Evolutionary conservation across 2,113 vertebrate genomes (phyloP), one percentile per base, ranked within the genome.

Genomic region (Cacatua alba): DNA sequence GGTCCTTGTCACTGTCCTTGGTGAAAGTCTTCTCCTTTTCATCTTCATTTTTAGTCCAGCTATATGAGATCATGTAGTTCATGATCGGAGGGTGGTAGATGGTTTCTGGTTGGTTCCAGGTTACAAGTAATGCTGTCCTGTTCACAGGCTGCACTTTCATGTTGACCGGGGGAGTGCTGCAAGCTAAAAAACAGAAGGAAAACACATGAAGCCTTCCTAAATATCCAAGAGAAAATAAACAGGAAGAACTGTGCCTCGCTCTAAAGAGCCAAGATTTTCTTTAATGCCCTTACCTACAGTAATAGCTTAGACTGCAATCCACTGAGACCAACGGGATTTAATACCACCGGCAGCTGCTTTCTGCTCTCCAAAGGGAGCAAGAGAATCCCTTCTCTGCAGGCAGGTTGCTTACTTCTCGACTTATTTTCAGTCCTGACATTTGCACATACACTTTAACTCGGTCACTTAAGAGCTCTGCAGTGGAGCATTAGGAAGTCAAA

Each of bases 71-170:
- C 98, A 99, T 98, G 97, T 99, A 99, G 97, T 98, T 99, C 96
- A 99, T 98, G 97, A 99, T 99, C 2, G 99, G 99, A 5, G 99
- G 99, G 85, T 99, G 99, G 97, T 99, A 99, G 97, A 98, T 97
- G 90, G 97, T 97, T 97, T 99, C 99, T 0, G 99, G 99, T 37
- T 97, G 98, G 64, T 99, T 98, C 99, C 99, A 99, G 88, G 99
- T 99, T 39, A 99, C 99, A 89, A 99, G 97, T 81, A 99, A 97
- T 0, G 99, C 98, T 0, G 99, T 99, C 96, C 97, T 97, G 95
- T 99, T 99, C 82, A 99, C 97, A 20, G 99, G 99, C 96, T 99
- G 99, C 87, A 99, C 99, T 97, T 99, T 99, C 99, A 99, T 99
- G 97, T 99, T 99, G 95, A 99, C 96, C 2, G 99, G 99, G 19